phyloP scores from a whole-genome alignment of 2,113 vertebrate genomes.

The Mungos mungo region DNA sequence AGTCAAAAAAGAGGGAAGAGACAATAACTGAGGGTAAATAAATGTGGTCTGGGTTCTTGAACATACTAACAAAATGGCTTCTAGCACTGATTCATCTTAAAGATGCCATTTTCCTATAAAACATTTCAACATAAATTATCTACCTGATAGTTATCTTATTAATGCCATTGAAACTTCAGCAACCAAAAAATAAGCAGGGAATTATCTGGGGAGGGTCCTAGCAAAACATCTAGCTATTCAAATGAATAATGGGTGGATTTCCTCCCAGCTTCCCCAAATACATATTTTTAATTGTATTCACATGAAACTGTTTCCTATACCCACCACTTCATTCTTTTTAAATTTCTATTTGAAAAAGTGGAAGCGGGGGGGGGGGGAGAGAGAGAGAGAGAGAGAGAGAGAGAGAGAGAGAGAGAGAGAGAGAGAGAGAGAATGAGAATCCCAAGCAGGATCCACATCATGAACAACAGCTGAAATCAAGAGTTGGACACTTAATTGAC shows the following conservation, averaged over 20 bases:
- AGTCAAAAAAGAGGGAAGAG: constrained; percentile 29
- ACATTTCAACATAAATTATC: constrained; percentile 15
- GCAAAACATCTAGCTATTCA: constrained; percentile 30
- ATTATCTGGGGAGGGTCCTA: background rate
- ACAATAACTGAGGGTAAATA: constrained; percentile 23
- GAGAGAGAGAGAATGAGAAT: no score
- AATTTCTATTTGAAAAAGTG: no score
- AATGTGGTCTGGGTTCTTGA: background rate
- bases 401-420: no score
- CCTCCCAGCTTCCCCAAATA: background rate
- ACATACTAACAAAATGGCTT: background rate
- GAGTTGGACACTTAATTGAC: no score
- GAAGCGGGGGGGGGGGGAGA: no score
- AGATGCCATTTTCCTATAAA: background rate
- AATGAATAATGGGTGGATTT: background rate
- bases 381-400: no score
- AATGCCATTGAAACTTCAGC: constrained; percentile 24
- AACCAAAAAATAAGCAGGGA: constrained; percentile 18
- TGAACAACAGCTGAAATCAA: no score
- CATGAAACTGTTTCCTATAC: background rate
- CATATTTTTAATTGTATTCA: background rate
- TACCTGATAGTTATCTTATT: constrained; percentile 24
- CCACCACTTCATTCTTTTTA: background rate
- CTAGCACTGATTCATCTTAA: constrained; percentile 1
- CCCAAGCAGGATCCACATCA: no score